Conservation (phyloP, 37 sponge, comb jelly and placozoan species). For the Chondrosia reniformis region DNA sequence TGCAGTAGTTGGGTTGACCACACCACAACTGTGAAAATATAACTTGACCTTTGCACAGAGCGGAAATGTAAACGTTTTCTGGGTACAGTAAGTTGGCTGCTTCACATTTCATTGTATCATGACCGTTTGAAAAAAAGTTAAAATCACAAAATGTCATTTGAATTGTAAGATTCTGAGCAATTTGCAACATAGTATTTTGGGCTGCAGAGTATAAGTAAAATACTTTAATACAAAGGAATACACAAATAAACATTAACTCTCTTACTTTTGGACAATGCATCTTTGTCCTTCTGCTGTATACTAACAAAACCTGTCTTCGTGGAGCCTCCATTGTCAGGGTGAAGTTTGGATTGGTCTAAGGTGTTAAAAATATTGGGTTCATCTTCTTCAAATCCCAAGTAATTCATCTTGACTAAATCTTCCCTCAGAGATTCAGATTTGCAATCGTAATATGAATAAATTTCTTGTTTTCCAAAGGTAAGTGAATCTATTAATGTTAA, state of each 20-base stretch:
- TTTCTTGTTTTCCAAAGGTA: too few relatives aligned
- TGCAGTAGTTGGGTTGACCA: too few relatives aligned
- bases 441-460: too few relatives aligned
- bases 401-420: background rate
- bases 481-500: too few relatives aligned
- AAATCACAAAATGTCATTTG: background rate
- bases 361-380: background rate
- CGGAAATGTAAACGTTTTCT: conserved; percentile 5
- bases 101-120: background rate
- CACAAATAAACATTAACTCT: too few relatives aligned
- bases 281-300: too few relatives aligned
- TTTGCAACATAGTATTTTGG: background rate
- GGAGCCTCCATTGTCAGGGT: background rate
- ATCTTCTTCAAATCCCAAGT: background rate
- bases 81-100: background rate
- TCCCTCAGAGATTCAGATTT: too few relatives aligned
- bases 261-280: too few relatives aligned
- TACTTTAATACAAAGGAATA: too few relatives aligned
- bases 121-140: background rate
- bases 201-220: too few relatives aligned
- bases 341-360: background rate
- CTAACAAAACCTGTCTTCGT: conserved; percentile 13
- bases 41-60: conserved; percentile 3
- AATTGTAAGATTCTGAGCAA: background rate
- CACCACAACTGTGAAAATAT: background rate